A percentile compares a stretch with the other conserved stretches of the same genome.
Conservation (phyloP, 2,888 invertebrate genomes). For the Drosophila koepferae region DNA sequence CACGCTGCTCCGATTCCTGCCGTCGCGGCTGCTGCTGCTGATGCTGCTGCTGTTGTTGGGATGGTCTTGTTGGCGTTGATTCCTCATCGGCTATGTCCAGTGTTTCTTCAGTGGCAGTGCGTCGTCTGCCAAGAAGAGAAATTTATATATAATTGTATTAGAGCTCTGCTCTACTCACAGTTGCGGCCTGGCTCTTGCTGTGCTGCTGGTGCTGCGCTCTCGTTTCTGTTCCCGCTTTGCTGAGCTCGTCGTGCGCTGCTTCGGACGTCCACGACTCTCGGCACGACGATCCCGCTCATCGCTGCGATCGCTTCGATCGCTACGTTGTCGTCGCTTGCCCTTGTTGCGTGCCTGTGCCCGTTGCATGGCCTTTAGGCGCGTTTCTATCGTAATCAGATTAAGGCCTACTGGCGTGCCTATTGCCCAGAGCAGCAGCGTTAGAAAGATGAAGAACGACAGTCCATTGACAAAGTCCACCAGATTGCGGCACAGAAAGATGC, state of each 20-base stretch:
- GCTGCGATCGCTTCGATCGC: conserved; percentile 50
- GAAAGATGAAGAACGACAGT: conserved; percentile 89
- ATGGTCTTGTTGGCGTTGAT: conserved; percentile 56
- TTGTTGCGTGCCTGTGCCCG: conserved; percentile 62
- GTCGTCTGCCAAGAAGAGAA: conserved; percentile 58
- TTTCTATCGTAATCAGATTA: conserved; percentile 85
- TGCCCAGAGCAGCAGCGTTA: conserved; percentile 87
- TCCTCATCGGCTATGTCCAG: conserved; percentile 77
- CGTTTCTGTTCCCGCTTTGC: conserved; percentile 52
- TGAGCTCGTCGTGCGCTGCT: conserved; percentile 58
- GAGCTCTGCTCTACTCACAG: conserved; percentile 61
- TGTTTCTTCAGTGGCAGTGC: conserved; percentile 82
- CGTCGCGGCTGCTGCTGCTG: conserved; percentile 48
- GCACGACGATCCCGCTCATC: conserved; percentile 39
- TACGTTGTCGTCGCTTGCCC: conserved; percentile 50
- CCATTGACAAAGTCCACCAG: conserved; percentile 86
- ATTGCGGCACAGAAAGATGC: conserved; percentile 86
- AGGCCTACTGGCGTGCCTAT: conserved; percentile 88
- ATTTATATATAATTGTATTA: background rate
- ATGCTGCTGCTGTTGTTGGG: conserved; percentile 41
- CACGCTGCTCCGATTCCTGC: conserved; percentile 51
- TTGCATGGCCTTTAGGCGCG: conserved; percentile 76
- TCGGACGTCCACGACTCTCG: conserved; percentile 54
- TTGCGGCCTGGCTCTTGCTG: conserved; percentile 60
- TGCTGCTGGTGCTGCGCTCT: conserved; percentile 76